Evolutionary conservation across 2,888 invertebrate species (phyloP), one percentile per base, ranked within the genome.

Genomic region (Thalpophila matura): DNA sequence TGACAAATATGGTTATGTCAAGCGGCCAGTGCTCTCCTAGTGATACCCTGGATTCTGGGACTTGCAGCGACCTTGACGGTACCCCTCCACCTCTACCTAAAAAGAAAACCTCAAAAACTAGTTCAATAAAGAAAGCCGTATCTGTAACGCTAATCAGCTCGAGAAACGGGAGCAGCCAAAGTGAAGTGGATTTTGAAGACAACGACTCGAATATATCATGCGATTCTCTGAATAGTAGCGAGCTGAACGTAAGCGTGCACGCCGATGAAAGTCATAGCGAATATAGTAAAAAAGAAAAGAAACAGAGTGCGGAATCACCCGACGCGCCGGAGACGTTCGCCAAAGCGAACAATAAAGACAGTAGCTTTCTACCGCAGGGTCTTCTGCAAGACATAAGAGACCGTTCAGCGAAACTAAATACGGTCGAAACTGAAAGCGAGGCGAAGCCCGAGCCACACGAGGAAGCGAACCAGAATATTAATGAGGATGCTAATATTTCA

Each of bases 21-120:
- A 97, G 97, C 85, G 98, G 98, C 1, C 98, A 98, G 84, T 97
- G 97, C 83, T 98, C 98, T 27, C 97, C 98, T 1, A 97, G 97
- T 82, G 98, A 98, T 83, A 98, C 97, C 0, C 88, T 98, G 69
- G 98, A 98, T 90, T 98, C 98, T 61, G 98, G 98, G 43, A 98
- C 98, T 31, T 97, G 98, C 91, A 98, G 97, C 87, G 98, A 98
- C 90, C 95, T 98, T 80, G 98, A 98, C 81, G 96, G 96, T 37
- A 97, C 97, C 20, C 97, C 97, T 55, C 97, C 97, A 1, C 91
- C 96, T 68, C 95, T 96, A 18, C 96, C 96, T 78, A 97, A 97
- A 93, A 97, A 96, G 89, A 97, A 96, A 86, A 95, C 93, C 31
- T 89, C 95, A 7, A 95, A 94, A 86, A 89, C 89, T 42, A 94